Evolutionary conservation across 2,113 vertebrate species (phyloP).

Genomic region (Scartelaos histophorus): DNA sequence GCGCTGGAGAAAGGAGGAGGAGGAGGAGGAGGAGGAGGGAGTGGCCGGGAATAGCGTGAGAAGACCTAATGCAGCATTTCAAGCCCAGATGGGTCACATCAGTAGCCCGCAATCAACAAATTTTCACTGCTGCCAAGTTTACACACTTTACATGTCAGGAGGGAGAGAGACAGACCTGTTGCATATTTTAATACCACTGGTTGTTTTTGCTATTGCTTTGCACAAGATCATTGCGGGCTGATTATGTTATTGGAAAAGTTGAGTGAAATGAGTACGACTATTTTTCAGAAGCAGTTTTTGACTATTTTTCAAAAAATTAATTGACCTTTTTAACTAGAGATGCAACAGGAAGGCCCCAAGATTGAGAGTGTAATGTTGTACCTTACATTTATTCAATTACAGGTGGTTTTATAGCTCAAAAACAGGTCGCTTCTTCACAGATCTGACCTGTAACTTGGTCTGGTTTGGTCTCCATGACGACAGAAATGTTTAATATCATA

Average conservation of each 20-base stretch:
- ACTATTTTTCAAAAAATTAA: neutral
- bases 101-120: conserved; percentile 75
- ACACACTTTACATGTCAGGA: conserved; percentile 66
- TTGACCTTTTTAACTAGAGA: neutral
- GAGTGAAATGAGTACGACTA: neutral
- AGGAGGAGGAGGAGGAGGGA: conserved; percentile 39
- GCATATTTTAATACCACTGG: neutral
- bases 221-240: conserved; percentile 33
- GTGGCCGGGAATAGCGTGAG: conserved; percentile 71
- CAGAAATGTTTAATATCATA: too few species aligned
- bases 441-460: too few species aligned
- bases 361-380: neutral
- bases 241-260: neutral
- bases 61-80: conserved; percentile 73
- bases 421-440: too few species aligned
- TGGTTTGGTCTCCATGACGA: too few species aligned
- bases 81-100: conserved; percentile 76
- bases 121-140: conserved; percentile 67
- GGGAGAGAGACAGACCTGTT: conserved; percentile 46
- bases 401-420: too few species aligned
- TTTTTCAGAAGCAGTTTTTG: neutral
- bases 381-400: too few species aligned
- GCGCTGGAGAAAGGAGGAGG: conserved; percentile 12
- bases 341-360: neutral
- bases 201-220: conserved; percentile 25